Evolutionary conservation across 2,113 vertebrate species (phyloP).

Genomic region (Hyaena hyaena): DNA sequence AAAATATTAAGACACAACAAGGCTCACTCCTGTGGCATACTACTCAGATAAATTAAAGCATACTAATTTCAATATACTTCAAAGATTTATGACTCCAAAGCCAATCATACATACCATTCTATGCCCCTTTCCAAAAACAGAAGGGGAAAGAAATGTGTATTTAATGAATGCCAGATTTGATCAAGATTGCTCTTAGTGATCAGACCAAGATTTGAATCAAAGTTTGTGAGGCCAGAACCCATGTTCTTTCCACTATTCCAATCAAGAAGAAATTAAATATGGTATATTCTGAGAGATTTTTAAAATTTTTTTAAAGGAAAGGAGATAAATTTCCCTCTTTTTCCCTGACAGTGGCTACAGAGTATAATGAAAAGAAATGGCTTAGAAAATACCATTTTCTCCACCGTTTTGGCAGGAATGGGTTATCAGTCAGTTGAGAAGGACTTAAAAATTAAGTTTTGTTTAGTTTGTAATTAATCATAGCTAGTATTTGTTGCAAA

Average conservation of each 20-base stretch:
- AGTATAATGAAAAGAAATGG: constrained; percentile 48
- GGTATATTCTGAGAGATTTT: neutral
- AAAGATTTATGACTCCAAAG: neutral
- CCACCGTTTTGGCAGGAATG: neutral
- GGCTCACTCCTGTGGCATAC: neutral
- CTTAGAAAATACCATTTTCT: neutral
- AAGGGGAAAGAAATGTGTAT: neutral
- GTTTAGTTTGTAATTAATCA: neutral
- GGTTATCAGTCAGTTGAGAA: neutral
- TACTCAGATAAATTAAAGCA: neutral
- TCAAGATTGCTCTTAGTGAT: neutral
- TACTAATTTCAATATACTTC: neutral
- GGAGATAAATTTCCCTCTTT: neutral
- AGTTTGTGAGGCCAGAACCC: neutral
- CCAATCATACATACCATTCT: neutral
- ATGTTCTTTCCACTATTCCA: neutral
- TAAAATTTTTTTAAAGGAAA: neutral
- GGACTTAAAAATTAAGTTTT: neutral
- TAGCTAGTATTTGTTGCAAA: neutral
- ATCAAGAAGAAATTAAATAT: constrained; percentile 42
- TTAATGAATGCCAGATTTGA: neutral
- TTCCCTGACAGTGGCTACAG: neutral
- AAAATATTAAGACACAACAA: neutral
- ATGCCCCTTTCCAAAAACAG: neutral
- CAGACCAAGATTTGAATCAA: neutral